phyloP scores from a whole-genome alignment of 2,113 vertebrate genomes.

The Cyprinodon brontotheroides region DNA sequence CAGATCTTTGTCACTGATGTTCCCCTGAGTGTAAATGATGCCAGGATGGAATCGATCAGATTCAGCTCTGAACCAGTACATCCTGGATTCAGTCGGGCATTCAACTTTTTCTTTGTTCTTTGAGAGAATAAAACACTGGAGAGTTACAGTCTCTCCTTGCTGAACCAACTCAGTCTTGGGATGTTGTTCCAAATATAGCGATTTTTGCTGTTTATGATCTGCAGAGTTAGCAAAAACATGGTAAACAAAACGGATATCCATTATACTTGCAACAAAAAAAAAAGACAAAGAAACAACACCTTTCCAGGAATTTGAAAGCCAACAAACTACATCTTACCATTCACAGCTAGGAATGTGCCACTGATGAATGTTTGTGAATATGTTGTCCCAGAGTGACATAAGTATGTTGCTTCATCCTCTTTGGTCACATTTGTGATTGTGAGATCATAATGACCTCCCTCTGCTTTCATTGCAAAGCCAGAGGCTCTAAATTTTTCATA shows the following conservation, averaged over 20 bases:
- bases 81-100: slow-evolving; percentile 25
- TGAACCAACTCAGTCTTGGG: not conserved
- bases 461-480: rapidly evolving
- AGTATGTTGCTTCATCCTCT: slow-evolving; percentile 32
- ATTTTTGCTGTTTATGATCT: not conserved
- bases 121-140: slow-evolving; percentile 51
- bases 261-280: not conserved
- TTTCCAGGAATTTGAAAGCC: not conserved
- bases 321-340: not conserved
- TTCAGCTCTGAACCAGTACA: slow-evolving; percentile 45
- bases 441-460: rapidly evolving
- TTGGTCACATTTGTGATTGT: slow-evolving; percentile 18
- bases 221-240: not conserved
- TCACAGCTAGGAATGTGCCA: slow-evolving; percentile 19
- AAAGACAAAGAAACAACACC: no score
- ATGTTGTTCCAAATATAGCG: slow-evolving; percentile 12
- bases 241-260: not conserved
- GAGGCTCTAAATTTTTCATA: not conserved
- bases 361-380: rapidly evolving
- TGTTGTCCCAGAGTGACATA: slow-evolving; percentile 10
- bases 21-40: slow-evolving; percentile 20
- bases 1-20: not conserved
- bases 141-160: slow-evolving; percentile 16
- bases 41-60: not conserved
- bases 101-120: slow-evolving; percentile 3